These are phyloP conservation scores for Helicoverpa zea DNA, from an alignment of 1,140 invertebrate genomes.

Conservation along the genomic window DNA sequence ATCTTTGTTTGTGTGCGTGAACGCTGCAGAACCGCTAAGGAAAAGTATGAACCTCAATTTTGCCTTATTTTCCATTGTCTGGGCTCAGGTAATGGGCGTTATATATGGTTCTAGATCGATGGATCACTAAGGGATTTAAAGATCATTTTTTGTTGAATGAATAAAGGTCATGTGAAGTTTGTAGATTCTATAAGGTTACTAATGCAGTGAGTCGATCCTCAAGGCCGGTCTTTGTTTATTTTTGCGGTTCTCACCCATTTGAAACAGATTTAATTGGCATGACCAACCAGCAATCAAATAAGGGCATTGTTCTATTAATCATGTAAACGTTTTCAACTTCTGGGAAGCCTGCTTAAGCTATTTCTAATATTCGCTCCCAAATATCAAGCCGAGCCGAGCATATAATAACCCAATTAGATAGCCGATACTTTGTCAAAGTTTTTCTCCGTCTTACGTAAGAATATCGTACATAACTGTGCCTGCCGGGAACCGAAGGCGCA, in stretches of 20 bases:
- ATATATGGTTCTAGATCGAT: slow-evolving; percentile 22
- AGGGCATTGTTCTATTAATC: slow-evolving; percentile 39
- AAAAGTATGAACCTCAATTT: slow-evolving; percentile 29
- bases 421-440: slow-evolving; percentile 47
- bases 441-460: slow-evolving; percentile 75
- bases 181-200: slow-evolving; percentile 23
- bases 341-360: slow-evolving; percentile 18
- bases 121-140: slow-evolving; percentile 16
- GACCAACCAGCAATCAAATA: slow-evolving; percentile 29
- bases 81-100: slow-evolving; percentile 38
- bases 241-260: slow-evolving; percentile 16
- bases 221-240: slow-evolving; percentile 26
- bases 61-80: slow-evolving; percentile 29
- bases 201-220: slow-evolving; percentile 1
- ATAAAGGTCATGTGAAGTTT: slow-evolving; percentile 33
- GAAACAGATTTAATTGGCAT: slow-evolving; percentile 22
- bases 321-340: slow-evolving; percentile 3
- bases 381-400: slow-evolving; percentile 12
- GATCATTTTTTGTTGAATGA: slow-evolving; percentile 35
- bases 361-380: slow-evolving; percentile 30
- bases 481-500: slow-evolving; percentile 73
- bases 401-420: slow-evolving; percentile 51
- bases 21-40: slow-evolving; percentile 26
- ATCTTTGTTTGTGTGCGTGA: background rate
- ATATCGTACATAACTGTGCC: slow-evolving; percentile 79